These are phyloP conservation scores for Eupithecia subfuscata DNA, from an alignment of 2,888 invertebrate species.

Conservation along the genomic window DNA sequence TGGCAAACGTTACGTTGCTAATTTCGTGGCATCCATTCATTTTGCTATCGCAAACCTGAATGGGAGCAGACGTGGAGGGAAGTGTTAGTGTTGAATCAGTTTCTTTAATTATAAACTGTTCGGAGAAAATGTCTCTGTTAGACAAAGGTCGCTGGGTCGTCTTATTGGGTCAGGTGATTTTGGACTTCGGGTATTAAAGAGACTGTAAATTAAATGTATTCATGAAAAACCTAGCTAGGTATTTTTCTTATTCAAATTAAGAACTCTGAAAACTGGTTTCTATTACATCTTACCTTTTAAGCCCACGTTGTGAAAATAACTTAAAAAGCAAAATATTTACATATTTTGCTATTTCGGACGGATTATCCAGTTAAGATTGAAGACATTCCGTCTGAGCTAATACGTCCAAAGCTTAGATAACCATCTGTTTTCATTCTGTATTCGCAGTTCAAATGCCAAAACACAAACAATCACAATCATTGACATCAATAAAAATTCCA, in stretches of 20 bases:
- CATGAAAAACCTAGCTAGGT: not conserved
- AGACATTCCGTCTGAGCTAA: too few relatives aligned
- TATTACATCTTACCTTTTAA: not conserved
- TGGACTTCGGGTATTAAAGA: not conserved
- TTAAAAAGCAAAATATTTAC: not conserved
- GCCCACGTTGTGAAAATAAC: not conserved
- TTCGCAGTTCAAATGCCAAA: not conserved
- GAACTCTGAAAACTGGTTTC: not conserved
- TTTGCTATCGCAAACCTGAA: constrained; percentile 73
- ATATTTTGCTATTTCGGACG: too few relatives aligned
- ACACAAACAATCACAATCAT: not conserved
- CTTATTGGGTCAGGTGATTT: not conserved
- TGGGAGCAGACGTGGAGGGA: constrained; percentile 67
- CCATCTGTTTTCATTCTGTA: not conserved
- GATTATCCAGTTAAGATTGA: too few relatives aligned
- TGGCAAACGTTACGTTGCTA: constrained; percentile 78
- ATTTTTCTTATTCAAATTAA: not conserved
- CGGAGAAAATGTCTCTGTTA: constrained; percentile 1
- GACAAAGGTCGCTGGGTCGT: constrained; percentile 2
- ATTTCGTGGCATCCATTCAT: constrained; percentile 80
- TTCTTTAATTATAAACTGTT: constrained; percentile 35
- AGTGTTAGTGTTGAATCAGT: constrained; percentile 47
- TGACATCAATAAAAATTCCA: constrained; percentile 52
- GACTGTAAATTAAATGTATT: not conserved
- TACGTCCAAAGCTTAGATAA: not conserved